Percentiles rank a stretch among this genome's conserved stretches.
Conservation (phyloP, 2,113 vertebrate genomes). For the Callaeas wilsoni region DNA sequence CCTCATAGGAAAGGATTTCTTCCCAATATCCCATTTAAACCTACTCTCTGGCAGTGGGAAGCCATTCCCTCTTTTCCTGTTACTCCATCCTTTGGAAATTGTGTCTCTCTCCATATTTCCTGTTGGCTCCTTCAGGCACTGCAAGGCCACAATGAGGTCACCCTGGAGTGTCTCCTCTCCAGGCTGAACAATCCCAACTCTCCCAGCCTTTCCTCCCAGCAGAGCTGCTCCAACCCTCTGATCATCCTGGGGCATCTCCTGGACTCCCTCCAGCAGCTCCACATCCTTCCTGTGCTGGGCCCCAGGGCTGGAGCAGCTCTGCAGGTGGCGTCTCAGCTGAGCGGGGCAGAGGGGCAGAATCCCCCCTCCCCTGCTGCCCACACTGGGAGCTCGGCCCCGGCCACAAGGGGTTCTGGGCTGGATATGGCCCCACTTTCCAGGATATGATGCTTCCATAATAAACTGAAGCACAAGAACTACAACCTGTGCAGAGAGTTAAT, state of each 20-base stretch:
- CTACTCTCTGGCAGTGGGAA: rapidly evolving
- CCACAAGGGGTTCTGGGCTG: rapidly evolving
- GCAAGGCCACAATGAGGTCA: not conserved
- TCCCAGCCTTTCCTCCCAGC: not conserved
- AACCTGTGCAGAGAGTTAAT: not conserved
- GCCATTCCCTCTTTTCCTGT: not conserved
- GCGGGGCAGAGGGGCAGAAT: not conserved
- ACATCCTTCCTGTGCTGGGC: not conserved
- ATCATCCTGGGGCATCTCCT: not conserved
- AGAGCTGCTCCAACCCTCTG: not conserved
- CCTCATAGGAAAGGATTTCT: rapidly evolving
- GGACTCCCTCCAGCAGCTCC: not conserved
- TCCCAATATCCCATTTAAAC: not conserved
- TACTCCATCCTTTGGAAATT: rapidly evolving
- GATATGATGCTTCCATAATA: not conserved
- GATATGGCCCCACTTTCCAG: not conserved
- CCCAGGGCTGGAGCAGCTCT: not conserved
- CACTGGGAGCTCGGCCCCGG: not conserved
- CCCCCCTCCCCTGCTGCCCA: not conserved
- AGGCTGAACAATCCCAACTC: not conserved
- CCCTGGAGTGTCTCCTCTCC: not conserved
- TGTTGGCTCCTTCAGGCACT: rapidly evolving
- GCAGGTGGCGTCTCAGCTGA: not conserved
- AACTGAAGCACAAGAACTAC: not conserved
- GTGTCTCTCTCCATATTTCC: not conserved